Base-by-base conservation (phyloP, 2,888 invertebrate genomes). In the Ennomos erosarius region DNA sequence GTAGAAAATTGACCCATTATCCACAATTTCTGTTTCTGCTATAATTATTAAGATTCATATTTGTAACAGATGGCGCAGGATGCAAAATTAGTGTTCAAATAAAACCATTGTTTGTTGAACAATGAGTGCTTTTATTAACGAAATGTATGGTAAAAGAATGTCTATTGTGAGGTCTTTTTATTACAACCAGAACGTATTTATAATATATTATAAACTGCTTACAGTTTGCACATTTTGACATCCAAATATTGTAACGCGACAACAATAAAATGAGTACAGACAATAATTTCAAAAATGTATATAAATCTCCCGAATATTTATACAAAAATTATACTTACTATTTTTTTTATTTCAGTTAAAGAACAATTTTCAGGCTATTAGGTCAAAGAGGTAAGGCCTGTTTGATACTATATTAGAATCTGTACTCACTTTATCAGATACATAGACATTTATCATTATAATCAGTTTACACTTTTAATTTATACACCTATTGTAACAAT, bases 121-220 rank as follows among this genome's bases (percentile, higher is more conserved):
- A 91, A 90, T 90, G 88, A 89, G 91, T 91, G 91, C 90, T 91
- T 67, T 90, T 91, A 91, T 88, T 91, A 90, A 90, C 90, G 86
- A 90, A 90, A 90, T 89, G 89, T 86, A 82, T 85, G 88, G 70
- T 76, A 85, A 85, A 85, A 84, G 82, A 87, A 88, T 84, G 84
- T 84, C 81, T 85, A 83, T 84, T 83, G 84, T 85, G 85, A 87
- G 82, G 84, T 88, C 79, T 81, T 80, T 78, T 70, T 75, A 74
- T 82, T 85, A 87, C 85, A 88, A 88, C 82, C 87, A 82, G 76
- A 85, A 84, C 78, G 81, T 84, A 82, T 58, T 51, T 54, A 65
- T 65, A 68, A 62, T 64, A 60, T 60, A 50, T 71, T 68, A 64
- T 57, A 67, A 70, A 69, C 67, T 64, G 71, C 63, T 68, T 65